These are phyloP conservation scores for Metopolophium dirhodum DNA, from an alignment of 1,140 invertebrate species.

Conservation along the genomic window DNA sequence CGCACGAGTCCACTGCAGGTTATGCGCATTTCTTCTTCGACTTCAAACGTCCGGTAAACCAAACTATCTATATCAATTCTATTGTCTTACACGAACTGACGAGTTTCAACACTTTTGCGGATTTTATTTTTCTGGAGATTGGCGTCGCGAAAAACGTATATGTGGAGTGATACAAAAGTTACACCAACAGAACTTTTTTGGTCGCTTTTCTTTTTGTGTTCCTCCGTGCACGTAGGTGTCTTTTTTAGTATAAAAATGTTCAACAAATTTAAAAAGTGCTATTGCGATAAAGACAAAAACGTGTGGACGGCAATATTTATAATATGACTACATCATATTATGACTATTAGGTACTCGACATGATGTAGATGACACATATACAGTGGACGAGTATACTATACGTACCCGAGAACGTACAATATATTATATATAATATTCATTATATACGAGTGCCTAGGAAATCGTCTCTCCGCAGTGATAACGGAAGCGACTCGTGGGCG, in stretches of 20 bases:
- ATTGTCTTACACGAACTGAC: too few relatives aligned
- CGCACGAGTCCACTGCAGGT: neutral
- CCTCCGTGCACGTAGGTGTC: neutral
- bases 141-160: too few relatives aligned
- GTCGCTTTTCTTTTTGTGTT: neutral
- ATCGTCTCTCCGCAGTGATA: neutral
- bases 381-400: neutral
- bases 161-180: too few relatives aligned
- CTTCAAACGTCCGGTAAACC: too few relatives aligned
- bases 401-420: neutral
- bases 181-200: neutral
- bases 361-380: neutral
- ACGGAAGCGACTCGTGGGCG: neutral
- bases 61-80: too few relatives aligned
- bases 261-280: neutral
- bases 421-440: neutral
- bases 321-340: neutral
- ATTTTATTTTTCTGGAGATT: too few relatives aligned
- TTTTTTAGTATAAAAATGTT: neutral
- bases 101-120: too few relatives aligned
- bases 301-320: neutral
- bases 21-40: neutral
- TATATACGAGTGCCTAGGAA: neutral
- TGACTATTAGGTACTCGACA: neutral
- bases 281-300: neutral